phyloP scores from a whole-genome alignment of 2,113 vertebrate species.

The Eubucco bourcierii region DNA sequence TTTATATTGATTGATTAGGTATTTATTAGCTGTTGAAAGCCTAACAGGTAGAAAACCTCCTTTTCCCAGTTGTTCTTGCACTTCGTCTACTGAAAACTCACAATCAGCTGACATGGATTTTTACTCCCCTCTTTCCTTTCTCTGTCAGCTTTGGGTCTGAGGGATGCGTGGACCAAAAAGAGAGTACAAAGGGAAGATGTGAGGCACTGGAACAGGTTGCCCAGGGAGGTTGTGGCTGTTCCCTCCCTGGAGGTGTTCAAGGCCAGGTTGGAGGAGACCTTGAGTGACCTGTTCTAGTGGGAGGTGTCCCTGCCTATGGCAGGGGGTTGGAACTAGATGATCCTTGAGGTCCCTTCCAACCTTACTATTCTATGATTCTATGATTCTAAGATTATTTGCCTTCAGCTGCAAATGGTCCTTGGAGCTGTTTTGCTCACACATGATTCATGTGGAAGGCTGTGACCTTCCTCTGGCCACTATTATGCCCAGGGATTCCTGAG shows the following conservation, averaged over 20 bases:
- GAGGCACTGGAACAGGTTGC: too few species aligned
- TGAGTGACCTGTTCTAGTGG: too few species aligned
- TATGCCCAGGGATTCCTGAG: not conserved
- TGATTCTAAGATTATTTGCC: not conserved
- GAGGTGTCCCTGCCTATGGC: too few species aligned
- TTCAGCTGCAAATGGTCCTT: not conserved
- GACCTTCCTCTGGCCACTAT: not conserved
- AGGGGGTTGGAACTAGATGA: too few species aligned
- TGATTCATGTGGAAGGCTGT: not conserved
- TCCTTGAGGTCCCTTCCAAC: too few species aligned
- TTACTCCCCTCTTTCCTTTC: not conserved
- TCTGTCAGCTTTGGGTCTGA: not conserved
- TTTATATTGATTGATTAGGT: not conserved
- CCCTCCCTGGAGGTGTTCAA: too few species aligned
- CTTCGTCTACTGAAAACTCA: not conserved
- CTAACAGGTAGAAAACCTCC: not conserved
- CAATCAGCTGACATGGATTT: not conserved
- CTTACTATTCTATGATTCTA: too few species aligned
- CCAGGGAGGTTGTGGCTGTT: too few species aligned
- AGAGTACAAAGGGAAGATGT: not conserved
- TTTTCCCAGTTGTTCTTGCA: not conserved
- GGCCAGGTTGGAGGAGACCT: too few species aligned
- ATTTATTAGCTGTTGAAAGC: not conserved
- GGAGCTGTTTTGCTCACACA: fast-evolving
- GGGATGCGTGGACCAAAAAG: not conserved